Conservation (phyloP, 2,113 vertebrate genomes). For the Falco punctatus region DNA sequence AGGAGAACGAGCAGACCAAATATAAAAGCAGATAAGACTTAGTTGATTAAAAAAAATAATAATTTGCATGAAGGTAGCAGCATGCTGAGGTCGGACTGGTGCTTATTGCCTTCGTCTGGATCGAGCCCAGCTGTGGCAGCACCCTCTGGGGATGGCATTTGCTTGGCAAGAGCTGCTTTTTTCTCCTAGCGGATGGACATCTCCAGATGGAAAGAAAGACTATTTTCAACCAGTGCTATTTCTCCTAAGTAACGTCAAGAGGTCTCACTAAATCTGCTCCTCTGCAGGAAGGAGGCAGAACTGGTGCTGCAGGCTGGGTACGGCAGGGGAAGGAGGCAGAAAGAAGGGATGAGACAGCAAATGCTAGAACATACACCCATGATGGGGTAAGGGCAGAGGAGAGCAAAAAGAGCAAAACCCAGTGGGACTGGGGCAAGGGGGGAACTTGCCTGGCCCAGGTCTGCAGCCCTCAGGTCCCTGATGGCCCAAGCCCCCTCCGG, state of each 20-base stretch:
- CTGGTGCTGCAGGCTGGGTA: not conserved
- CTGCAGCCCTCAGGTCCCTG: not conserved
- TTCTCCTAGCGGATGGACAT: not conserved
- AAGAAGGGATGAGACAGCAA: not conserved
- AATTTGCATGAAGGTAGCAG: not conserved
- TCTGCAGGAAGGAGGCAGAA: not conserved
- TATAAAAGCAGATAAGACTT: not conserved
- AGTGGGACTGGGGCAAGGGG: too few species aligned
- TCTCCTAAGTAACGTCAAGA: not conserved
- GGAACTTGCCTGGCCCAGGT: accelerated
- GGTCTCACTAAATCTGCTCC: not conserved
- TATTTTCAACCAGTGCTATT: not conserved
- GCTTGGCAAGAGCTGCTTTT: accelerated
- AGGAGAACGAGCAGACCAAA: not conserved
- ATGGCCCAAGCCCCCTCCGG: too few species aligned
- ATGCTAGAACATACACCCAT: not conserved
- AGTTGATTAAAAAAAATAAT: not conserved
- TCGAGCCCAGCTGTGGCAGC: not conserved
- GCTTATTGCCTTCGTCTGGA: accelerated
- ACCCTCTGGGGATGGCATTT: not conserved
- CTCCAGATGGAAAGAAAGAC: not conserved
- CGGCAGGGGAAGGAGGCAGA: not conserved
- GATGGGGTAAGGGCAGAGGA: not conserved
- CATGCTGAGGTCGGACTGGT: too few species aligned
- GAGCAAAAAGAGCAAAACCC: not conserved